Evolutionary conservation across 35 echinoderm and acorn worm genomes (phyloP).

Genomic region (Apostichopus californicus): DNA sequence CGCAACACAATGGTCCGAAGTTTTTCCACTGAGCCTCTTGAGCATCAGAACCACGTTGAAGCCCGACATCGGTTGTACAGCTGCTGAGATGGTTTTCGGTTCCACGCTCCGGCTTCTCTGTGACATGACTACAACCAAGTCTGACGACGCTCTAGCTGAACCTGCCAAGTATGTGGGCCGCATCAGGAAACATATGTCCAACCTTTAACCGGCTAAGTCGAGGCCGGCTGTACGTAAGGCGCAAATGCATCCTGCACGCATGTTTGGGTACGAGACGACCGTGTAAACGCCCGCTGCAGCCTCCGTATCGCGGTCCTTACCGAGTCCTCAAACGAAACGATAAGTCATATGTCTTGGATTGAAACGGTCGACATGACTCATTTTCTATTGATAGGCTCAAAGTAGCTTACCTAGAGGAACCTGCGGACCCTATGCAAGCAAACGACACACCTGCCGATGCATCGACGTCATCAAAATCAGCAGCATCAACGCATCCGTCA

Average conservation of each 20-base stretch:
- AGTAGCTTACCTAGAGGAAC: not conserved
- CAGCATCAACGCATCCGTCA: not conserved
- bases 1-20: conserved; percentile 40
- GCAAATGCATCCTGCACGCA: conserved; percentile 46
- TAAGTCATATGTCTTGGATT: conserved; percentile 38
- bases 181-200: conserved; percentile 40
- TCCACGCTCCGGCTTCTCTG: conserved; percentile 39
- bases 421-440: not conserved
- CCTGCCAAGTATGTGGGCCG: conserved; percentile 50
- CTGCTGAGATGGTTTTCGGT: conserved; percentile 64
- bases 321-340: conserved; percentile 30
- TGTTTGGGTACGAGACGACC: conserved; percentile 59
- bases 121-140: conserved; percentile 26
- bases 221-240: not conserved
- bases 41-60: conserved; percentile 61
- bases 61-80: conserved; percentile 34
- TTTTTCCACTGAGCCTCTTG: conserved; percentile 39
- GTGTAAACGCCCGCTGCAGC: conserved; percentile 40
- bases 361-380: conserved; percentile 23
- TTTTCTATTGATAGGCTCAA: conserved; percentile 53
- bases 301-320: conserved; percentile 61
- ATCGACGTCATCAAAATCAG: not conserved
- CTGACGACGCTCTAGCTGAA: not conserved
- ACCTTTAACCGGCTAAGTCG: not conserved
- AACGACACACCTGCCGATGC: not conserved